Evolutionary conservation across 2,113 vertebrate species (phyloP).

Genomic region (Callipepla squamata): DNA sequence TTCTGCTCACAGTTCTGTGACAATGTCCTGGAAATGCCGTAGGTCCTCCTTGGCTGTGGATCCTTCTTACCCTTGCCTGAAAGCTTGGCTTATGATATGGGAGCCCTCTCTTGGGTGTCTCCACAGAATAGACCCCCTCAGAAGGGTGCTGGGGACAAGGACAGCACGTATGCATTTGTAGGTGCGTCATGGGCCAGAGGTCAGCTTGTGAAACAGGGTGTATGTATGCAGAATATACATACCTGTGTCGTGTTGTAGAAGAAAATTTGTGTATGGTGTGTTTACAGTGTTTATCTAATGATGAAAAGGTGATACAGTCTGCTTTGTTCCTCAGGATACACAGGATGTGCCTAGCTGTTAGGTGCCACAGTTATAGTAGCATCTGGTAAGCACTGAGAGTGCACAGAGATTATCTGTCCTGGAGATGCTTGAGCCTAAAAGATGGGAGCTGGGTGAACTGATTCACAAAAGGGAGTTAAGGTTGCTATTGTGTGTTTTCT

Average conservation of each 20-base stretch:
- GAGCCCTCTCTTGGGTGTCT: background rate
- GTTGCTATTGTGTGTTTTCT: background rate
- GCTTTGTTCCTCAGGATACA: background rate
- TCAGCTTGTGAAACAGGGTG: background rate
- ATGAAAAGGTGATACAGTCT: background rate
- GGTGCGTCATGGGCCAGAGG: background rate
- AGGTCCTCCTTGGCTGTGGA: background rate
- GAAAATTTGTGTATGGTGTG: background rate
- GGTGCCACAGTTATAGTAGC: background rate
- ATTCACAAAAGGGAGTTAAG: background rate
- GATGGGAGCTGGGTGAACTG: background rate
- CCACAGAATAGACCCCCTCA: background rate
- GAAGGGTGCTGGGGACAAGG: background rate
- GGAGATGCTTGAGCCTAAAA: background rate
- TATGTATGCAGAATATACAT: background rate
- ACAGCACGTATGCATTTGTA: fast-evolving
- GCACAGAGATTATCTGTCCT: background rate
- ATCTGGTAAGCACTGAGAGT: background rate
- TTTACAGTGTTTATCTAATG: background rate
- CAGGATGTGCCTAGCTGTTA: background rate
- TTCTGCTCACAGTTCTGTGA: background rate
- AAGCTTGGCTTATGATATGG: background rate
- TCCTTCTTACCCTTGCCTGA: background rate
- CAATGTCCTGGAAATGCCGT: background rate
- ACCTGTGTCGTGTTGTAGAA: fast-evolving